These are phyloP conservation scores for Notodonta dromedarius DNA, from an alignment of 2,888 invertebrate species.

Conservation along the genomic window DNA sequence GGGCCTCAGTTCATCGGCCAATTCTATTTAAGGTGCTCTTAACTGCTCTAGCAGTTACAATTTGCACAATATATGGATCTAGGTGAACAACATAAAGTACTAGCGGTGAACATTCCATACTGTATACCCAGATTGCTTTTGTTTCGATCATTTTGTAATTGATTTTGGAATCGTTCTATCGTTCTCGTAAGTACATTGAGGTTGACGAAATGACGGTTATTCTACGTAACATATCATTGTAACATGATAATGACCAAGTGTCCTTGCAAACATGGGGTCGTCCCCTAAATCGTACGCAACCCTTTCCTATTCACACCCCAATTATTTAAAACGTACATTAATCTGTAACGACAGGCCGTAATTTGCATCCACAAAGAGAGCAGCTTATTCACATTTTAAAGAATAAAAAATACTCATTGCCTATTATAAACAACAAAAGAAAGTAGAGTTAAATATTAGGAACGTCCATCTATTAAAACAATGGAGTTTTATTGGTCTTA, in stretches of 20 bases:
- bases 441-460: conserved; percentile 36
- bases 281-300: conserved; percentile 71
- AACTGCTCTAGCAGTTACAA: conserved; percentile 18
- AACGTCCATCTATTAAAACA: conserved; percentile 48
- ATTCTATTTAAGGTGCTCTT: conserved; percentile 39
- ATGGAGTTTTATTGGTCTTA: conserved; percentile 70
- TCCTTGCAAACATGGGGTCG: conserved; percentile 56
- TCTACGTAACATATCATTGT: conserved; percentile 30
- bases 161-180: too few species aligned
- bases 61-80: conserved; percentile 23
- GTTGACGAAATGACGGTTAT: not conserved
- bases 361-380: conserved; percentile 36
- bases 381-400: conserved; percentile 25
- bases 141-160: too few species aligned
- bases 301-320: conserved; percentile 73
- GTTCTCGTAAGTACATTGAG: too few species aligned
- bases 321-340: conserved; percentile 57
- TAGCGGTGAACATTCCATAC: not conserved
- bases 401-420: conserved; percentile 12
- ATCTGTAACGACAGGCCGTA: conserved; percentile 52
- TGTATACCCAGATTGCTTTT: not conserved
- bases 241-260: conserved; percentile 49
- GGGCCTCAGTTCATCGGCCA: conserved; percentile 32
- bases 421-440: conserved; percentile 17
- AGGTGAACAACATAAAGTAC: conserved; percentile 27